Base-by-base conservation (phyloP, 2,113 vertebrate genomes). In the Otis tarda region DNA sequence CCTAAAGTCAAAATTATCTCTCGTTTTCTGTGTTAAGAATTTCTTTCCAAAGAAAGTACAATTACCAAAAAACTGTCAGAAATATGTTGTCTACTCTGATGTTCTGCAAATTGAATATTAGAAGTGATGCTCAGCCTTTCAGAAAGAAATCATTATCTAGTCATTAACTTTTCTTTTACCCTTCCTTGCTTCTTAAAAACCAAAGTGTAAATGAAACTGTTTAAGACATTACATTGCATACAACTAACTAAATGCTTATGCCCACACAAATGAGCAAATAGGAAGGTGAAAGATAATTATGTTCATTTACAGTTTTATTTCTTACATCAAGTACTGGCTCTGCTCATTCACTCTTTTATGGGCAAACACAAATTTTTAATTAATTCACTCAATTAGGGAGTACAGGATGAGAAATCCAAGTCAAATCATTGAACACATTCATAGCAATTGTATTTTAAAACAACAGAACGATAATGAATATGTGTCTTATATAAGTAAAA, bases 131-230 rank as follows among this genome's bases (percentile, higher is more conserved):
- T 94, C 76, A 92, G 84, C 87, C 83, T 95, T 94, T 92, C 80
- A 97, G 87, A 95, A 90, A 95, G 59, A 95, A 93, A 91, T 89
- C 74, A 92, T 95, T 95, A 96, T 81, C 91, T 57, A 94, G 75
- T 93, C 92, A 95, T 97, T 97, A 97, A 93, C 80, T 92, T 90
- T 89, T 59, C 55, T 96, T 87, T 91, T 94, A 90, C 79, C 57
- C 41, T 85, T 73, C 77, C 70, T 87, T 74, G 90, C 77, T 55
- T 67, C 82, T 93, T 93, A 79, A 92, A 95, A 96, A 87, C 1
- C 11, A 35, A 95, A 91, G 73, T 80, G 83, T 71, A 95, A 94
- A 95, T 95, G 70, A 94, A 94, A 92, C 68, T 92, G 76, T 60
- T 92, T 83, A 85, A 93, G 83, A 89, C 33, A 88, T 41, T 39